These are phyloP conservation scores for Leuctra nigra DNA, from an alignment of 2,888 invertebrate genomes.

Conservation along the genomic window DNA sequence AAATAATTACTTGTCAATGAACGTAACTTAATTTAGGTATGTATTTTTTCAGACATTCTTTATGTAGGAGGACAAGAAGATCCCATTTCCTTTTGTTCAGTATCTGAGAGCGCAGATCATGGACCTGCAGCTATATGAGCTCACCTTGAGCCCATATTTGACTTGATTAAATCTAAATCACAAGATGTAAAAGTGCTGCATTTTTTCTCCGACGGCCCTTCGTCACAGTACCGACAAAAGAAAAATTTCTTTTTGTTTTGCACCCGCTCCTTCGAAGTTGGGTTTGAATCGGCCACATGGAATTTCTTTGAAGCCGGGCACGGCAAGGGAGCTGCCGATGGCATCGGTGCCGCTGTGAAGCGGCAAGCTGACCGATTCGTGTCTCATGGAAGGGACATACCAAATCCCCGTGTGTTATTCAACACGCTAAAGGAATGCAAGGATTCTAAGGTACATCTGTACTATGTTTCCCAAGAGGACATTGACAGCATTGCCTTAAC, in stretches of 20 bases:
- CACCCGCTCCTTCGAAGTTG: not conserved
- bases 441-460: not conserved
- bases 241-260: slow-evolving; percentile 7
- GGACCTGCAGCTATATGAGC: slow-evolving; percentile 8
- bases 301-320: slow-evolving; percentile 11
- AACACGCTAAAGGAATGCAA: not conserved
- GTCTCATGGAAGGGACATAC: slow-evolving; percentile 8
- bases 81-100: not conserved
- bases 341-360: slow-evolving; percentile 16
- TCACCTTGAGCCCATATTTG: slow-evolving; percentile 7
- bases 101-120: slow-evolving; percentile 1
- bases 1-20: no score
- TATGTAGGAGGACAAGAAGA: not conserved
- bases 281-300: slow-evolving; percentile 10
- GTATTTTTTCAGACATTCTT: no score
- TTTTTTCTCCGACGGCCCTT: slow-evolving; percentile 13
- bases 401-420: not conserved
- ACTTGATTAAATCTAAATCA: not conserved
- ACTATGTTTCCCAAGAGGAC: not conserved
- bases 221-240: slow-evolving; percentile 10
- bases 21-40: no score
- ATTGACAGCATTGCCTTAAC: not conserved
- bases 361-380: not conserved
- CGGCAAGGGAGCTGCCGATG: slow-evolving; percentile 18
- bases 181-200: not conserved